phyloP scores from a whole-genome alignment of 2,888 invertebrate genomes.

The Chironomus tentans region DNA sequence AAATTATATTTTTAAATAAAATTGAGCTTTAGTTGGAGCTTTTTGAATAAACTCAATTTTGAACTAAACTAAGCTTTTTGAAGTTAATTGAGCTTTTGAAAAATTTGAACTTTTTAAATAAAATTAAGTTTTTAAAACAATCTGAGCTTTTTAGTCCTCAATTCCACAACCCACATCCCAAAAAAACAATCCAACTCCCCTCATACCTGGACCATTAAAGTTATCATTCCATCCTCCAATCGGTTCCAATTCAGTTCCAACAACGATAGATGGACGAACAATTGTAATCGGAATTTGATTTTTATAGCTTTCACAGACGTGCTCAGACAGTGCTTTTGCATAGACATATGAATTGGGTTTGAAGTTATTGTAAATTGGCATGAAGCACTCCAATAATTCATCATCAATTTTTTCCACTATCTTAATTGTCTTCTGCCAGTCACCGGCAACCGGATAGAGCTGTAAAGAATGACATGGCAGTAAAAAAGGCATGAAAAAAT shows the following conservation, averaged over 20 bases:
- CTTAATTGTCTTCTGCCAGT: conserved; percentile 59
- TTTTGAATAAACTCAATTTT: too few relatives aligned
- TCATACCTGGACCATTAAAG: conserved; percentile 71
- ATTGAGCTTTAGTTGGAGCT: too few relatives aligned
- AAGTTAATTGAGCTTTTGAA: too few relatives aligned
- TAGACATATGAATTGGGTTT: conserved; percentile 89
- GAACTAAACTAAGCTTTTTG: too few relatives aligned
- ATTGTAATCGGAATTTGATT: conserved; percentile 64
- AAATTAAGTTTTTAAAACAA: too few relatives aligned
- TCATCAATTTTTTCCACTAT: conserved; percentile 55
- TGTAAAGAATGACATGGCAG: conserved; percentile 32
- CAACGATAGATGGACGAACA: conserved; percentile 77
- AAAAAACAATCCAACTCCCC: too few relatives aligned
- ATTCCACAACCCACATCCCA: too few relatives aligned
- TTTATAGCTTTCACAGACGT: conserved; percentile 59
- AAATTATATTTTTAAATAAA: too few relatives aligned
- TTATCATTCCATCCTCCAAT: conserved; percentile 78
- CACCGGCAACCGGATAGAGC: conserved; percentile 43
- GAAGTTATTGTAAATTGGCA: conserved; percentile 49
- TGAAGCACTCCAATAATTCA: conserved; percentile 47
- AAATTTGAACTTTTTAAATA: too few relatives aligned
- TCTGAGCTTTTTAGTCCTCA: too few relatives aligned
- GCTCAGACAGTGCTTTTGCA: conserved; percentile 80
- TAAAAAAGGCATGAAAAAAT: conserved; percentile 41
- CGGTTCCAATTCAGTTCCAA: conserved; percentile 53